A percentile compares a stretch with the other conserved stretches of the same genome.
Evolutionary conservation across 2,888 invertebrate genomes (phyloP).

Genomic region (Cryptus armator): DNA sequence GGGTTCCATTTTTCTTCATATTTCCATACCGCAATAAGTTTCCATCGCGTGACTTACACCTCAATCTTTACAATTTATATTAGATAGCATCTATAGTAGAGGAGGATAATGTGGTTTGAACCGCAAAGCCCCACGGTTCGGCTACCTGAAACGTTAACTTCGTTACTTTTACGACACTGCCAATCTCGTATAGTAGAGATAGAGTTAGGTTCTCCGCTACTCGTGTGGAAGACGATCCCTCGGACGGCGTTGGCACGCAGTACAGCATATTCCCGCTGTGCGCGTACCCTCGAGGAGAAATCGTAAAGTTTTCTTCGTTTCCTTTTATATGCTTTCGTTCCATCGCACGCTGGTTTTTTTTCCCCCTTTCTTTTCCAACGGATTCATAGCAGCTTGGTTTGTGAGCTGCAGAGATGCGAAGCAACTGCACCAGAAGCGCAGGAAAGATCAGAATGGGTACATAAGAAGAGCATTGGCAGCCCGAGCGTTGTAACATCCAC

Average conservation of each 20-base stretch:
- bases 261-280: conserved; percentile 30
- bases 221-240: conserved; percentile 27
- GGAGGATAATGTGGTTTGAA: conserved; percentile 27
- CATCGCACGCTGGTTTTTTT: conserved; percentile 8
- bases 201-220: conserved; percentile 35
- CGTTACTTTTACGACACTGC: conserved; percentile 64
- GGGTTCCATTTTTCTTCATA: background rate
- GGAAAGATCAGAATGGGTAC: conserved; percentile 20
- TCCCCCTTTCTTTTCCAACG: conserved; percentile 16
- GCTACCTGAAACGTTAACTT: conserved; percentile 58
- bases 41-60: background rate
- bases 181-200: conserved; percentile 63
- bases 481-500: conserved; percentile 46
- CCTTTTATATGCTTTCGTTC: conserved; percentile 48
- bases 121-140: conserved; percentile 35
- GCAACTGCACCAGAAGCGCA: conserved; percentile 8
- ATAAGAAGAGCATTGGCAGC: conserved; percentile 59
- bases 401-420: conserved; percentile 37
- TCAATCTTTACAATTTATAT: conserved; percentile 38
- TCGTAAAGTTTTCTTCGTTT: conserved; percentile 67
- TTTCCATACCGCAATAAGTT: background rate
- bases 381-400: conserved; percentile 57
- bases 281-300: conserved; percentile 59
- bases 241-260: conserved; percentile 62
- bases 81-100: conserved; percentile 4